Conservation (phyloP, 2,113 vertebrate species). For the Notechis scutatus region DNA sequence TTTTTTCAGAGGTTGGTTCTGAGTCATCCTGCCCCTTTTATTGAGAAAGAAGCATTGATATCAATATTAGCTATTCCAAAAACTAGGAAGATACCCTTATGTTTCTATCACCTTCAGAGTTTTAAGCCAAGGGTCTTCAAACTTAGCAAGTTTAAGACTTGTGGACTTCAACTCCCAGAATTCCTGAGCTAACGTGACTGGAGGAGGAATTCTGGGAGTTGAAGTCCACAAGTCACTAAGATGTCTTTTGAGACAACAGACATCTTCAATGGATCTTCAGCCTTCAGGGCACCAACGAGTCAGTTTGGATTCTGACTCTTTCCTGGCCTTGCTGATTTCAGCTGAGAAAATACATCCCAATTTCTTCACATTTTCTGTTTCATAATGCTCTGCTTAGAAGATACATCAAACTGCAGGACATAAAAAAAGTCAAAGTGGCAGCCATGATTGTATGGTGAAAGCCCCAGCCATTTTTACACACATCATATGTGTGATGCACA, state of each 20-base stretch:
- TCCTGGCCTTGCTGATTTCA: neutral
- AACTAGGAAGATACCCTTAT: neutral
- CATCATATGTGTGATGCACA: too few species aligned
- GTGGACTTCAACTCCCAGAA: too few species aligned
- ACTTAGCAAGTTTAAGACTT: too few species aligned
- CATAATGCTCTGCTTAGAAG: neutral
- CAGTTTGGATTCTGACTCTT: neutral
- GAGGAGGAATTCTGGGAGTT: too few species aligned
- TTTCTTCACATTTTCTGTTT: neutral
- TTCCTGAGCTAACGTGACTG: too few species aligned
- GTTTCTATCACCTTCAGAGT: neutral
- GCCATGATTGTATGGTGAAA: too few species aligned
- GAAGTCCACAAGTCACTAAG: neutral
- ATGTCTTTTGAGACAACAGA: neutral
- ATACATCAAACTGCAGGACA: neutral
- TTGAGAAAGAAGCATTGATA: neutral
- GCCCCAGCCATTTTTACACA: too few species aligned
- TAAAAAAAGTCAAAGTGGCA: neutral
- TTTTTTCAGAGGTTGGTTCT: neutral
- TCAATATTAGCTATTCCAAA: neutral
- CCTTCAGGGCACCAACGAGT: neutral
- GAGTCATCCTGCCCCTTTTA: neutral
- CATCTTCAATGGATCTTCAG: neutral
- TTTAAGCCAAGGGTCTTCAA: neutral
- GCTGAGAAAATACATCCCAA: neutral